These are phyloP conservation scores for Forbesichthys papilliferus DNA, from an alignment of 2,113 vertebrate species.

Conservation along the genomic window DNA sequence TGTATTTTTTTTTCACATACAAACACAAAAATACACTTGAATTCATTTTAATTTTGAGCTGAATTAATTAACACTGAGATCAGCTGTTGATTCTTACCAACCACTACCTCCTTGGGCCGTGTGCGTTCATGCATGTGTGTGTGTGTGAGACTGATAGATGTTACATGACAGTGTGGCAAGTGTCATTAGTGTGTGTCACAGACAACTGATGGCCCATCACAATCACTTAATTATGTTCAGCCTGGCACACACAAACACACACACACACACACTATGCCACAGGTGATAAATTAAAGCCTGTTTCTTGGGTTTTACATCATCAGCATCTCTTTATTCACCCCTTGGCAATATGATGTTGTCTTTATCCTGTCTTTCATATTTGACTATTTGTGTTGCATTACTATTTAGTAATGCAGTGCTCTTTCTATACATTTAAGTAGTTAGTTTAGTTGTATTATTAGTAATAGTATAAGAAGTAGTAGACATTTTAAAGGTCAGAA, in stretches of 20 bases:
- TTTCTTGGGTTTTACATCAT: conserved; percentile 8
- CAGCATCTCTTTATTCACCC: conserved; percentile 10
- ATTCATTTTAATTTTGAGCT: conserved; percentile 51
- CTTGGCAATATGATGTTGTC: conserved; percentile 1
- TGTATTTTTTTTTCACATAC: neutral
- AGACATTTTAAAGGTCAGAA: neutral
- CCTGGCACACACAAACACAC: conserved; percentile 17
- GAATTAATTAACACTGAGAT: conserved; percentile 63
- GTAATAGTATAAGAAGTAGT: no score
- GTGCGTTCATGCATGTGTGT: conserved; percentile 10
- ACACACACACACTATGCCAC: neutral
- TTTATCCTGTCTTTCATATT: neutral
- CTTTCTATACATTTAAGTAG: no score
- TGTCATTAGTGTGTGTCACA: conserved; percentile 55
- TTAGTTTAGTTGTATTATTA: no score
- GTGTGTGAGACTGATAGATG: conserved; percentile 43
- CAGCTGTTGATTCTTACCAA: conserved; percentile 56
- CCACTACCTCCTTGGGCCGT: conserved; percentile 33
- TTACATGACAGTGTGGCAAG: conserved; percentile 60
- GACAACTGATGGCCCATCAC: conserved; percentile 50
- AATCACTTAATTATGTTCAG: conserved; percentile 39
- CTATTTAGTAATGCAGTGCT: no score
- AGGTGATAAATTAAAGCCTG: conserved; percentile 20
- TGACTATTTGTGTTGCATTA: neutral
- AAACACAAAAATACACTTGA: neutral